phyloP scores from a whole-genome alignment of 2,888 invertebrate species.

The Yponomeuta malinellus region DNA sequence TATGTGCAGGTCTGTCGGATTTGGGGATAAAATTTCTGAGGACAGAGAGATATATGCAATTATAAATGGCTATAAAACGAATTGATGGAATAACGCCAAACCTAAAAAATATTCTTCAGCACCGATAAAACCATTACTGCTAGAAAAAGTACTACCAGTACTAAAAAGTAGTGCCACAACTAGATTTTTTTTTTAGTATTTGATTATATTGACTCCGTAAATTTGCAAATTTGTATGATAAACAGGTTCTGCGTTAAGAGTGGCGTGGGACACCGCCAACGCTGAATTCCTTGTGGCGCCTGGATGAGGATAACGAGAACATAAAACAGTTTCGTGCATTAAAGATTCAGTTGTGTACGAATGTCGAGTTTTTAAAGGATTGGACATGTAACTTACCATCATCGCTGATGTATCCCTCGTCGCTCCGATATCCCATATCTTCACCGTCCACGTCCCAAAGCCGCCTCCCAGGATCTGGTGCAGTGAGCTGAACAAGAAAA shows the following conservation, averaged over 20 bases:
- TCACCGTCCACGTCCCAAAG: not conserved
- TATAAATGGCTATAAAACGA: not conserved
- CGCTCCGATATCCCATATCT: not conserved
- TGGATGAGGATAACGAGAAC: no score
- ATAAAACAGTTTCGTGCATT: no score
- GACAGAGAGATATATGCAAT: not conserved
- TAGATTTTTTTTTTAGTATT: no score
- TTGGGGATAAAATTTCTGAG: not conserved
- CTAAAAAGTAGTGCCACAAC: no score
- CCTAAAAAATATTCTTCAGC: not conserved
- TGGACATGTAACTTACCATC: not conserved
- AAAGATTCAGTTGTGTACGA: no score
- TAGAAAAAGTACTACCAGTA: no score
- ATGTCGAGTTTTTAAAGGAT: no score
- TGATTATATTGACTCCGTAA: not conserved
- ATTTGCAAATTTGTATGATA: not conserved
- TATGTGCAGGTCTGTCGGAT: not conserved
- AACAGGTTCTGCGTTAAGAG: no score
- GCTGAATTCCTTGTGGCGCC: no score
- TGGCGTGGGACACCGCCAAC: no score
- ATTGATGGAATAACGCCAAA: not conserved
- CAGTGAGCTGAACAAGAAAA: conserved; percentile 53
- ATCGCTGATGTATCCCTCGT: not conserved
- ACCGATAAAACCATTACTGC: no score
- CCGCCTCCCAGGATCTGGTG: conserved; percentile 20